A percentile compares a stretch with the other conserved stretches of the same genome.
Evolutionary conservation across 2,888 invertebrate genomes (phyloP).

Genomic region (Drosophila histrio): DNA sequence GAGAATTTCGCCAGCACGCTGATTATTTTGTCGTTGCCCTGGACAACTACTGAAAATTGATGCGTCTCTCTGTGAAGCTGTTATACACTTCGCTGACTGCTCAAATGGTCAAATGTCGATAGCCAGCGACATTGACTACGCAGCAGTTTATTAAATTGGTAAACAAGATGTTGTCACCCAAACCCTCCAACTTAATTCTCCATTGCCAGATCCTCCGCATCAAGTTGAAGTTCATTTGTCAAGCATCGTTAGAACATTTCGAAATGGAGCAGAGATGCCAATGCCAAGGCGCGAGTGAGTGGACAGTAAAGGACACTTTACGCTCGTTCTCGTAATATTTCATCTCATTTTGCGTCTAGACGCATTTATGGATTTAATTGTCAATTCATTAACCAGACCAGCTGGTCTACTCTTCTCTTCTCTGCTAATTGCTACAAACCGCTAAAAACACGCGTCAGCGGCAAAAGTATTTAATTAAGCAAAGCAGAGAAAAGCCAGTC

Average conservation of each 20-base stretch:
- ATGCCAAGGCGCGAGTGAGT: conserved; percentile 21
- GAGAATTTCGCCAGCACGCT: conserved; percentile 38
- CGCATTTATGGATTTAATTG: conserved; percentile 61
- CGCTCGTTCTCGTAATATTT: conserved; percentile 5
- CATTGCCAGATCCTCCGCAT: neutral
- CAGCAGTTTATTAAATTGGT: conserved; percentile 74
- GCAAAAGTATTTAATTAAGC: conserved; percentile 56
- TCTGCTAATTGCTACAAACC: conserved; percentile 67
- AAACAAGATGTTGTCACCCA: conserved; percentile 41
- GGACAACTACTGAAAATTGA: conserved; percentile 74
- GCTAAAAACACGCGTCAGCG: conserved; percentile 49
- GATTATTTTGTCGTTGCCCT: conserved; percentile 62
- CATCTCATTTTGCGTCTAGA: conserved; percentile 58
- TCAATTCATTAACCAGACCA: conserved; percentile 29
- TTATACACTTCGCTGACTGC: conserved; percentile 58
- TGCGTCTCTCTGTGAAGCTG: conserved; percentile 40
- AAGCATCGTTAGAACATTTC: conserved; percentile 24
- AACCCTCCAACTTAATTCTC: neutral
- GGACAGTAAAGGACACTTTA: conserved; percentile 26
- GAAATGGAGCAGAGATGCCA: conserved; percentile 21
- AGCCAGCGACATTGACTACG: conserved; percentile 32
- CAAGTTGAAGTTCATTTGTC: conserved; percentile 52
- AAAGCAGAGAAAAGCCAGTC: conserved; percentile 8
- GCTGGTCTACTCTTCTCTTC: neutral
- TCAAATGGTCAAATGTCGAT: conserved; percentile 45